phyloP scores from a whole-genome alignment of 2,888 invertebrate species.

The Daptonema setosum region DNA sequence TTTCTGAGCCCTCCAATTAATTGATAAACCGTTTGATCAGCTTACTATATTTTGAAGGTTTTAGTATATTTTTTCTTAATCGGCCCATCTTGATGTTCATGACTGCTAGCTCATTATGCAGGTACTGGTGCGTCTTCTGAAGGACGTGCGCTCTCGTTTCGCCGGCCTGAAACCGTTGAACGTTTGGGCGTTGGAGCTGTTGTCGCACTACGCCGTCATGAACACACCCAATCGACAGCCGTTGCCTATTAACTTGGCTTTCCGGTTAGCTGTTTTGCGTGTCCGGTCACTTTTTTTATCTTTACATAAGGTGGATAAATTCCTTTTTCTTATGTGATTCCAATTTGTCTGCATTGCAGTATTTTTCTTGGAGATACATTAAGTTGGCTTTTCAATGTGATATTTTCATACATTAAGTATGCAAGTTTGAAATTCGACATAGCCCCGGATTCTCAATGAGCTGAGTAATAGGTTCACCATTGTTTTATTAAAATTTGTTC shows the following conservation, averaged over 20 bases:
- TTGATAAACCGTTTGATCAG: no score
- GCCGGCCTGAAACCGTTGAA: slow-evolving; percentile 69
- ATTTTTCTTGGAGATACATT: not conserved
- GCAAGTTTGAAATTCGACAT: no score
- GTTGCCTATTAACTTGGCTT: slow-evolving; percentile 70
- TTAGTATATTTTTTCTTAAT: no score
- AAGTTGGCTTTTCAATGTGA: slow-evolving; percentile 46
- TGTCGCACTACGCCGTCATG: slow-evolving; percentile 82
- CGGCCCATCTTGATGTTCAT: no score
- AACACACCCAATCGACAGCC: slow-evolving; percentile 47
- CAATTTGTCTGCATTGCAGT: not conserved
- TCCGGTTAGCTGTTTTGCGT: slow-evolving; percentile 31
- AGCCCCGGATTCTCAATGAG: no score
- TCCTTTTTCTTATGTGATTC: not conserved
- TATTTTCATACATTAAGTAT: no score
- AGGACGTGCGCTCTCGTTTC: slow-evolving; percentile 70
- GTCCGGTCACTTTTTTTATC: not conserved
- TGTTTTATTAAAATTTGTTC: no score
- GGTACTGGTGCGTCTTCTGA: slow-evolving; percentile 68
- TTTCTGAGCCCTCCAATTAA: no score
- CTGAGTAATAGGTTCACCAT: no score
- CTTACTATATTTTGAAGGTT: no score
- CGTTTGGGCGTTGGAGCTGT: slow-evolving; percentile 84
- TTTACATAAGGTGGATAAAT: not conserved
- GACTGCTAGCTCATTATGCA: no score